These are phyloP conservation scores for Drosophila subquinaria DNA, from an alignment of 2,888 invertebrate species.

Conservation along the genomic window DNA sequence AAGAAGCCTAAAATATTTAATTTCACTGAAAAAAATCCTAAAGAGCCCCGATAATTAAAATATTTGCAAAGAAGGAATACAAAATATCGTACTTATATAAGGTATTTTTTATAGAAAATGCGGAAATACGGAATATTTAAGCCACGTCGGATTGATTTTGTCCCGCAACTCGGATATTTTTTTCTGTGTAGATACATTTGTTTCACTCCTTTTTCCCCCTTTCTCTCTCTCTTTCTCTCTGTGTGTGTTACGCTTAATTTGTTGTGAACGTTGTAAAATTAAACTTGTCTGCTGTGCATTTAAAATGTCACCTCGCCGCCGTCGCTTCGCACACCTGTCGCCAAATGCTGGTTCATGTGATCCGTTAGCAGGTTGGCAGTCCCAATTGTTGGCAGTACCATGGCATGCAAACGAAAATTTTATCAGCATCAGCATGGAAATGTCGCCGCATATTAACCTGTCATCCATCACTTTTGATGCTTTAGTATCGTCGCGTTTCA, in stretches of 20 bases:
- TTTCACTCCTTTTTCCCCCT: neutral
- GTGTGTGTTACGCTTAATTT: slow-evolving; percentile 72
- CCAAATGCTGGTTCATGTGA: slow-evolving; percentile 14
- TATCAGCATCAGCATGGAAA: slow-evolving; percentile 80
- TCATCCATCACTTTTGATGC: slow-evolving; percentile 82
- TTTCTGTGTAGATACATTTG: too few relatives aligned
- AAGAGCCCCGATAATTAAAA: too few relatives aligned
- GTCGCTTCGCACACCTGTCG: neutral
- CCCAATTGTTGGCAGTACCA: slow-evolving; percentile 21
- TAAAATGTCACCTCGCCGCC: slow-evolving; percentile 67
- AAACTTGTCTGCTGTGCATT: slow-evolving; percentile 80
- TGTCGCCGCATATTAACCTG: slow-evolving; percentile 82
- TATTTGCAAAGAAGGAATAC: too few relatives aligned
- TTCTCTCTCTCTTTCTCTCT: neutral
- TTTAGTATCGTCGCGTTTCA: slow-evolving; percentile 71
- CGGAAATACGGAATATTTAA: too few relatives aligned
- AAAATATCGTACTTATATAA: too few relatives aligned
- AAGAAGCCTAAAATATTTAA: too few relatives aligned
- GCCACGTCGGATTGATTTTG: too few relatives aligned
- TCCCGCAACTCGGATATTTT: too few relatives aligned
- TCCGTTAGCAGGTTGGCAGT: slow-evolving; percentile 45
- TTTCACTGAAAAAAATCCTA: too few relatives aligned
- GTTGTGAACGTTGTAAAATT: slow-evolving; percentile 76
- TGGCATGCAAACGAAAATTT: slow-evolving; percentile 75
- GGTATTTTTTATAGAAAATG: too few relatives aligned